Evolutionary conservation across 2,888 invertebrate species (phyloP).

Genomic region (Macropis europaea): DNA sequence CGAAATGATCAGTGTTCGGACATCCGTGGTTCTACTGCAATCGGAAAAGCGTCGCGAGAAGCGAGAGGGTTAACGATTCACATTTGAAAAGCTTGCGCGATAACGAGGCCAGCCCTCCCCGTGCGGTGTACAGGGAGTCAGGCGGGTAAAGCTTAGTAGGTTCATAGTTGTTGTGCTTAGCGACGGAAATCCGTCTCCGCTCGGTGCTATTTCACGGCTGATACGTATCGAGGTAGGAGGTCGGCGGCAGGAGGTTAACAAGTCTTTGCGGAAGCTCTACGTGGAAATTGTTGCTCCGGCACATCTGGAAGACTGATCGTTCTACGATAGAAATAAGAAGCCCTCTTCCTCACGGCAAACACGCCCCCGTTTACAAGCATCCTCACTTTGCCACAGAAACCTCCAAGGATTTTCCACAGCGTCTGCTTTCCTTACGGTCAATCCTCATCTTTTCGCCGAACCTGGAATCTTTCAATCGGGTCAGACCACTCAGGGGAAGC

Average conservation of each 20-base stretch:
- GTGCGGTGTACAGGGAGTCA: neutral
- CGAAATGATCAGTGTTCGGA: too few relatives aligned
- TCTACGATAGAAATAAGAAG: conserved; percentile 53
- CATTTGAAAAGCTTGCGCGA: conserved; percentile 6
- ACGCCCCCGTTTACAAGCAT: conserved; percentile 61
- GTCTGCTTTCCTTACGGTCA: conserved; percentile 50
- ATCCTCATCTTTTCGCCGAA: conserved; percentile 58
- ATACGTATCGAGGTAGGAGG: neutral
- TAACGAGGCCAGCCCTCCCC: conserved; percentile 2
- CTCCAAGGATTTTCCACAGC: conserved; percentile 46
- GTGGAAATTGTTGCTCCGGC: conserved; percentile 33
- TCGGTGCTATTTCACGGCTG: conserved; percentile 14
- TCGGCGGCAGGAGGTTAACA: conserved; percentile 35
- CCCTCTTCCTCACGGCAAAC: conserved; percentile 33
- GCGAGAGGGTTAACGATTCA: conserved; percentile 5
- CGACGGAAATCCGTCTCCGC: neutral
- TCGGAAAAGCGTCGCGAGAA: too few relatives aligned
- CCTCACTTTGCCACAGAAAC: conserved; percentile 65
- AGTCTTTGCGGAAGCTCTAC: conserved; percentile 22
- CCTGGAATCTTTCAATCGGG: conserved; percentile 41
- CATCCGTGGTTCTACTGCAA: too few relatives aligned
- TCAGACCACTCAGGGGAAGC: conserved; percentile 40
- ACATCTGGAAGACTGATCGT: conserved; percentile 44
- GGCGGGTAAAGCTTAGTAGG: neutral
- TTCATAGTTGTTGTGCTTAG: conserved; percentile 16